Conservation (phyloP, 2,797 vertebrate genomes). For the Kryptolebias ocellatus region DNA sequence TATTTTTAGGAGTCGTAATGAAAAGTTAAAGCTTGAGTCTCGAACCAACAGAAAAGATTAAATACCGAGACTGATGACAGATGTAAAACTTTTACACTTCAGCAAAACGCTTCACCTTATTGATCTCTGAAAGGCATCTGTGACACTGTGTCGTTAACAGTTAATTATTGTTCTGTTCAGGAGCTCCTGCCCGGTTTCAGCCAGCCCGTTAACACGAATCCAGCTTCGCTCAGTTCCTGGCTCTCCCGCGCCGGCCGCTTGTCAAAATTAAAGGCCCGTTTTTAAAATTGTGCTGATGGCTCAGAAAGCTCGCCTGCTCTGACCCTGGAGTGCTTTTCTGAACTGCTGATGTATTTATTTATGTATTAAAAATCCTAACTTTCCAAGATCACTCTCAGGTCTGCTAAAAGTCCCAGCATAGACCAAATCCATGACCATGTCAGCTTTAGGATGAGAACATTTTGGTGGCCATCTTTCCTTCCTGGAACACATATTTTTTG, state of each 20-base stretch:
- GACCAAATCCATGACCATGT: neutral
- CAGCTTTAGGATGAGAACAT: neutral
- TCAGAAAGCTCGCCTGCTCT: slow-evolving; percentile 20
- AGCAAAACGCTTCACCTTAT: too few relatives aligned
- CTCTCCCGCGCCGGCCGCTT: neutral
- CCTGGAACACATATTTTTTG: neutral
- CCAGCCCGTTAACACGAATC: slow-evolving; percentile 24
- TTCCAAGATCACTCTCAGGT: slow-evolving; percentile 31
- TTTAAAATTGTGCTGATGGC: slow-evolving; percentile 47
- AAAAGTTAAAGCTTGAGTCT: too few relatives aligned
- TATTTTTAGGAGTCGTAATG: too few relatives aligned
- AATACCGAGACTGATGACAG: too few relatives aligned
- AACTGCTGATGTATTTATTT: slow-evolving; percentile 43
- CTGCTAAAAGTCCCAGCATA: slow-evolving; percentile 16
- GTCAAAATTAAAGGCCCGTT: neutral
- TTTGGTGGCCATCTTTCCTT: too few relatives aligned
- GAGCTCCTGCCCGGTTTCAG: slow-evolving; percentile 9
- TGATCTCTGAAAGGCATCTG: too few relatives aligned
- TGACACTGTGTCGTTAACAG: slow-evolving; percentile 17
- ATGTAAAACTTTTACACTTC: too few relatives aligned
- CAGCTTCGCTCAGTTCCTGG: slow-evolving; percentile 2
- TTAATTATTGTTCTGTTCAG: slow-evolving; percentile 22
- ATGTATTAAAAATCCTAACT: neutral
- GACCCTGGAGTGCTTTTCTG: slow-evolving; percentile 17
- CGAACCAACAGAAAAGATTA: neutral